phyloP scores from a whole-genome alignment of 2,797 vertebrate genomes.

The Sarcoramphus papa region DNA sequence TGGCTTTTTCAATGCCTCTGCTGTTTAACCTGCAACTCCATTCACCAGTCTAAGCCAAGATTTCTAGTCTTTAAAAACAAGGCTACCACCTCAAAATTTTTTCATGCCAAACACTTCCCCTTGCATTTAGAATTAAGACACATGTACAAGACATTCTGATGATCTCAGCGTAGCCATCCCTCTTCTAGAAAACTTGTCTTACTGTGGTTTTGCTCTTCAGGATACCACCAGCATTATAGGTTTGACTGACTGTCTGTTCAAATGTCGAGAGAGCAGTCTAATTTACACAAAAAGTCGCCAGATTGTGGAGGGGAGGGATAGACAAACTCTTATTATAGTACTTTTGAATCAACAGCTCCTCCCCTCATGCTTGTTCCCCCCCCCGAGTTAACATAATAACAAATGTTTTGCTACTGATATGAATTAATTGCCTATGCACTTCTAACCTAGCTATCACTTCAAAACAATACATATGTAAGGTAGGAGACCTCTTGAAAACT shows the following conservation, averaged over 20 bases:
- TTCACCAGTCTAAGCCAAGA: background rate
- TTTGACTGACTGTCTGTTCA: background rate
- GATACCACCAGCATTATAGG: background rate
- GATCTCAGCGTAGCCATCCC: background rate
- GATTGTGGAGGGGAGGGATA: background rate
- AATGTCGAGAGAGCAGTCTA: background rate
- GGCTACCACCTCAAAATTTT: background rate
- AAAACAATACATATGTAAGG: background rate
- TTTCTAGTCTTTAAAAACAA: background rate
- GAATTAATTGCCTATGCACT: background rate
- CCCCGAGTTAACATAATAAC: background rate
- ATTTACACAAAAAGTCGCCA: background rate
- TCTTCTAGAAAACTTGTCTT: background rate
- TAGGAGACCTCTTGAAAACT: background rate
- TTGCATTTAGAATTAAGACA: background rate
- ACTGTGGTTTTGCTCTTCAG: background rate
- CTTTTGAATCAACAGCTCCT: background rate
- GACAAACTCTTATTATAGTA: background rate
- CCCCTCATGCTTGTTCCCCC: rapidly evolving
- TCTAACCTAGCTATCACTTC: background rate
- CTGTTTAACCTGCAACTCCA: background rate
- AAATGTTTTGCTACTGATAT: background rate
- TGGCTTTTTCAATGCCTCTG: background rate
- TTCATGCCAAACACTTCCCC: background rate
- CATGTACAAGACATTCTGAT: background rate